phyloP scores from a whole-genome alignment of 1,140 invertebrate genomes.

The Stegodyphus dumicola region DNA sequence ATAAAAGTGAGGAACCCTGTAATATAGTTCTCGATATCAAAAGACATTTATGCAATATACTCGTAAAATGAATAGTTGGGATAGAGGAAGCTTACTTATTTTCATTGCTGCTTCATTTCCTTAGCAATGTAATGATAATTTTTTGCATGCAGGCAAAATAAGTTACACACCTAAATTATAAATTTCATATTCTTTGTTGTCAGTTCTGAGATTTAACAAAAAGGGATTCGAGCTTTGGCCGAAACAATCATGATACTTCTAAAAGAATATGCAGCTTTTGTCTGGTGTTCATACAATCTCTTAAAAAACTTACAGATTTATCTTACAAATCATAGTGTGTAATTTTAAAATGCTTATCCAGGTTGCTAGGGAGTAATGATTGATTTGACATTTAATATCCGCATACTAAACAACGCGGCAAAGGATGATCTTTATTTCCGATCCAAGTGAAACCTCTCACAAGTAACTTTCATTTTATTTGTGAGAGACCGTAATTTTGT shows the following conservation, averaged over 20 bases:
- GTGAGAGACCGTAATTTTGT: not conserved
- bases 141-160: not conserved
- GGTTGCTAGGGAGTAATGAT: not conserved
- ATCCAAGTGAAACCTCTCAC: not conserved
- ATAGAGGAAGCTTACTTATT: not conserved
- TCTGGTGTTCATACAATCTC: not conserved
- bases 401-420: not conserved
- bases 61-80: not conserved
- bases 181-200: constrained; percentile 1
- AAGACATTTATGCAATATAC: constrained; percentile 12
- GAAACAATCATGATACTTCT: constrained; percentile 1
- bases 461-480: not conserved
- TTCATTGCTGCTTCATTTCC: constrained; percentile 18
- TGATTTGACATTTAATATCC: not conserved
- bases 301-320: not conserved
- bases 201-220: not conserved
- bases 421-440: not conserved
- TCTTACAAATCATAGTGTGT: not conserved
- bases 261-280: not conserved
- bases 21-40: not conserved
- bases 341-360: not conserved
- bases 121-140: not conserved
- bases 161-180: not conserved
- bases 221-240: not conserved
- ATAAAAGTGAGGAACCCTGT: no score